Evolutionary conservation across 2,888 invertebrate species (phyloP).

Genomic region (Nebria salina): DNA sequence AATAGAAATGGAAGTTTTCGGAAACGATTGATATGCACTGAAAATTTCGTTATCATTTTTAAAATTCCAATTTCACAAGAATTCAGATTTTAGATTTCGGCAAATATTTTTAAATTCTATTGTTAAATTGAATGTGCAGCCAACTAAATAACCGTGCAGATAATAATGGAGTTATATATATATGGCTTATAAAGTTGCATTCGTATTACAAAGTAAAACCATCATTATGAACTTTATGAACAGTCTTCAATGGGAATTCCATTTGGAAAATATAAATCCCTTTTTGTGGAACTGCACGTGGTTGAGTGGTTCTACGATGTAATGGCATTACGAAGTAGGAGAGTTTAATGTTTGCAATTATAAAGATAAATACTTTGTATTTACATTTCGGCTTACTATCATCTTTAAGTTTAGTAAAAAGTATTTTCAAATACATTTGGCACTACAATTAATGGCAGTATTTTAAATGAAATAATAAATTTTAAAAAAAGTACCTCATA

Average conservation of each 20-base stretch:
- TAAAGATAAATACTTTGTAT: neutral
- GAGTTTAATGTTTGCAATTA: neutral
- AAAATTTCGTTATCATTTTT: neutral
- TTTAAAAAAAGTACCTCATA: neutral
- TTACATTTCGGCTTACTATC: neutral
- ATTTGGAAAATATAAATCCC: neutral
- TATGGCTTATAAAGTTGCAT: neutral
- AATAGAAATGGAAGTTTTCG: neutral
- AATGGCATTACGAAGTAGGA: neutral
- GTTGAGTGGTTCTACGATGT: neutral
- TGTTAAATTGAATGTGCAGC: constrained; percentile 3
- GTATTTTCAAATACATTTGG: neutral
- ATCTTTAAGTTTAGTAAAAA: neutral
- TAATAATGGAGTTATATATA: constrained; percentile 1
- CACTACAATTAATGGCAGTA: neutral
- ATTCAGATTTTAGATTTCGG: constrained; percentile 18
- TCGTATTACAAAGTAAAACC: neutral
- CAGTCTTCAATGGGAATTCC: neutral
- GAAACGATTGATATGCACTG: neutral
- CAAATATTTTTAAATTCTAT: constrained; percentile 14
- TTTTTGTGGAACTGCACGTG: neutral
- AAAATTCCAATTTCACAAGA: constrained; percentile 7
- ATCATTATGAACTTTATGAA: neutral
- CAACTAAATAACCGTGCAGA: constrained; percentile 3
- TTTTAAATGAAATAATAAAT: neutral